phyloP scores from a whole-genome alignment of 2,888 invertebrate genomes.

The Podotricha telesiphe region DNA sequence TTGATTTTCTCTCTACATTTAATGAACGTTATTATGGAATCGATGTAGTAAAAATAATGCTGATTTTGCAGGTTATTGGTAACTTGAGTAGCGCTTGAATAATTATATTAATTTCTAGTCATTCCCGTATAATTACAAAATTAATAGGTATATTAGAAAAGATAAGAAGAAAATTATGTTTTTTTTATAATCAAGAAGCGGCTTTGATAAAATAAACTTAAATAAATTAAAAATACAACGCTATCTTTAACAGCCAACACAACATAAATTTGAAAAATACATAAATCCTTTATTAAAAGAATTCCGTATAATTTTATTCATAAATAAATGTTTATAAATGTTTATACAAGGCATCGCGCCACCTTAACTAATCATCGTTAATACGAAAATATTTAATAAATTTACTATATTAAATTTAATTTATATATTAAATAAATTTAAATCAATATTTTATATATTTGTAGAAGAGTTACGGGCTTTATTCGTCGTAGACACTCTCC shows the following conservation, averaged over 20 bases:
- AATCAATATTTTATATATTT: background rate
- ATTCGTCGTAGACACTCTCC: background rate
- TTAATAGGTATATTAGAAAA: background rate
- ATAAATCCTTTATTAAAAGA: too few species aligned
- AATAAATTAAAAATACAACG: background rate
- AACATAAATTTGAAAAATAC: too few species aligned
- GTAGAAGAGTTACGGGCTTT: background rate
- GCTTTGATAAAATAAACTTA: background rate
- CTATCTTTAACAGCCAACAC: background rate
- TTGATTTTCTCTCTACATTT: background rate
- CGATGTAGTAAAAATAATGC: constrained; percentile 1
- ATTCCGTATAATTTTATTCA: too few species aligned
- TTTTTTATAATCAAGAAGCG: too few species aligned
- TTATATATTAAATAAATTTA: too few species aligned
- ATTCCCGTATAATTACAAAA: background rate
- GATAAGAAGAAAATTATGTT: too few species aligned
- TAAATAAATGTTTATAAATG: too few species aligned
- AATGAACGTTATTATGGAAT: constrained; percentile 17
- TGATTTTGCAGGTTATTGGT: background rate
- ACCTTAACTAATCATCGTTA: too few species aligned
- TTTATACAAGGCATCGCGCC: too few species aligned
- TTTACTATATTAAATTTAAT: too few species aligned
- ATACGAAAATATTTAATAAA: too few species aligned
- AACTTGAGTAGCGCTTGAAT: background rate
- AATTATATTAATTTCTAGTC: background rate